Base-by-base conservation (phyloP, 1,140 invertebrate genomes). In the Sogatella furcifera region DNA sequence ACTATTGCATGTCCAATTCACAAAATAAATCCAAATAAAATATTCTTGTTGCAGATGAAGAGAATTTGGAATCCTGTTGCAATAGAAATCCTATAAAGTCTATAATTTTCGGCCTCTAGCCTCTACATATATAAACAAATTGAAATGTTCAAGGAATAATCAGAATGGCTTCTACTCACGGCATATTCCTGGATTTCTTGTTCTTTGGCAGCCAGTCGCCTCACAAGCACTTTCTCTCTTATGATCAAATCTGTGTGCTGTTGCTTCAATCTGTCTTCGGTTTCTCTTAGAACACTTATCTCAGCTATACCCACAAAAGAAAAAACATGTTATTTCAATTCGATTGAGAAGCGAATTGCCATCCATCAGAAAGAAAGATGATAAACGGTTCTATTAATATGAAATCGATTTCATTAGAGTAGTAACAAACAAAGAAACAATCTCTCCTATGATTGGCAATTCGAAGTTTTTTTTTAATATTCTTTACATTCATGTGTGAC, bases 161-260 rank as follows among this genome's bases (percentile, higher is more conserved):
- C 2, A 28, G 24, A 28, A 6, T 24, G 61, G 59, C 44, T 60
- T 55, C 59, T 73, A 84, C 86, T 82, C 80, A 95, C 93, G 76
- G 90, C 84, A 79, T 90, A 94, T 78, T 97, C 93, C 76, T 97
- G 92, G 68, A 96, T 84, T 78, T 98, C 93, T 75, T 97, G 93
- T 73, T 97, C 95, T 77, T 97, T 97, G 61, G 89, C 88, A 59
- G 92, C 87, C 55, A 97, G 78, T 69, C 92, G 80, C 68, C 95
- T 85, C 56, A 96, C 86, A 59, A 97, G 81, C 59, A 95, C 85
- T 75, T 92, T 93, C 73, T 97, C 95, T 69, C 91, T 81, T 64
- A 93, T 83, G 65, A 88, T 86, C 55, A 89, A 84, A 71, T 97
- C 93, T 42, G 81, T 76, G 69, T 88, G 83, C 72, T 93, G 90